Percentiles rank a stretch among this genome's conserved stretches.
phyloP scores from a whole-genome alignment of 1,140 invertebrate genomes.

The Magallana gigas region DNA sequence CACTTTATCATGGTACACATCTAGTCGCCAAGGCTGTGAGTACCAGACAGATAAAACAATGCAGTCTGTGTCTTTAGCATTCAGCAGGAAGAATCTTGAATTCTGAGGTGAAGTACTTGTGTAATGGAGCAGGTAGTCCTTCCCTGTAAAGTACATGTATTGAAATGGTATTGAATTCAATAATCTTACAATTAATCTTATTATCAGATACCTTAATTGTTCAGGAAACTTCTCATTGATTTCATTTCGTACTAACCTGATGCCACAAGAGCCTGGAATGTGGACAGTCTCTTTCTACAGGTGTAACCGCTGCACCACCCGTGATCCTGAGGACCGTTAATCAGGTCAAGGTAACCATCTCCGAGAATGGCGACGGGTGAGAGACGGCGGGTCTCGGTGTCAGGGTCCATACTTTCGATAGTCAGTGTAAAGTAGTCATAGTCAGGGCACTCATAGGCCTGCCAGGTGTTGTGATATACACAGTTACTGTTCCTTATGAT shows the following conservation, averaged over 20 bases:
- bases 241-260: constrained; percentile 55
- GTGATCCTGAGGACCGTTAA: constrained; percentile 78
- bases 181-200: too few relatives aligned
- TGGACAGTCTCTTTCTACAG: constrained; percentile 74
- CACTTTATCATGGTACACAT: constrained; percentile 67
- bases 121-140: constrained; percentile 68
- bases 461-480: constrained; percentile 61
- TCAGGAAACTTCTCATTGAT: too few relatives aligned
- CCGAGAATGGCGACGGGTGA: constrained; percentile 73
- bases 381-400: constrained; percentile 75
- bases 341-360: constrained; percentile 73
- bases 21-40: constrained; percentile 67
- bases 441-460: constrained; percentile 69
- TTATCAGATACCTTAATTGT: too few relatives aligned
- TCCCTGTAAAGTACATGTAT: constrained; percentile 57
- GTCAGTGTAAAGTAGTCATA: constrained; percentile 69
- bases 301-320: constrained; percentile 78
- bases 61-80: constrained; percentile 61
- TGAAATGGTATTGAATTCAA: neutral
- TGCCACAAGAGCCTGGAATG: constrained; percentile 72
- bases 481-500: constrained; percentile 64
- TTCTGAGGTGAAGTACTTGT: constrained; percentile 70
- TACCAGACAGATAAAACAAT: constrained; percentile 69
- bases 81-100: constrained; percentile 68
- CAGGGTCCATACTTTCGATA: constrained; percentile 76